phyloP scores from a whole-genome alignment of 1,140 invertebrate species.

The Camponotus pennsylvanicus region DNA sequence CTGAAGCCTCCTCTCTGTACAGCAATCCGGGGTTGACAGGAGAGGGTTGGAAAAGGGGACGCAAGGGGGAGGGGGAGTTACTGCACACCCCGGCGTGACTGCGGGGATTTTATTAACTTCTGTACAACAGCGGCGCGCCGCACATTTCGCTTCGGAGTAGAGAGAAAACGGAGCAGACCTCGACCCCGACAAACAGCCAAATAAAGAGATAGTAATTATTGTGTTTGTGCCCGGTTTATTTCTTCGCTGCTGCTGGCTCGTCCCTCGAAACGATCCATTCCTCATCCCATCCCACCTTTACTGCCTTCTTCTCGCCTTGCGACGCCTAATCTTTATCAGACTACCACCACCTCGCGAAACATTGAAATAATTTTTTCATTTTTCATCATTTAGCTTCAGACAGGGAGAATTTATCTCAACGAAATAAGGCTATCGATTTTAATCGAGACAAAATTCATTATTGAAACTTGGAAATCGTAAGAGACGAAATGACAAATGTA shows the following conservation, averaged over 20 bases:
- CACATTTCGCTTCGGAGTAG: slow-evolving; percentile 68
- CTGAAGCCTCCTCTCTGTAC: slow-evolving; percentile 76
- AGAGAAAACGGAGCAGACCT: slow-evolving; percentile 71
- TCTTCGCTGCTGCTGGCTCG: slow-evolving; percentile 75
- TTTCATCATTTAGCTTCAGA: neutral
- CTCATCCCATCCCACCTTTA: slow-evolving; percentile 29
- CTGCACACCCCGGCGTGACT: slow-evolving; percentile 76
- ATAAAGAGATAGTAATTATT: slow-evolving; percentile 86
- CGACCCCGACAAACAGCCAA: slow-evolving; percentile 83
- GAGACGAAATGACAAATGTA: neutral
- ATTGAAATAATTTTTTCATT: slow-evolving; percentile 8
- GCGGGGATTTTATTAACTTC: slow-evolving; percentile 86
- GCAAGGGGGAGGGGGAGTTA: slow-evolving; percentile 64
- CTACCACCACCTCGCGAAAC: slow-evolving; percentile 48
- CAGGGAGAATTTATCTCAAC: neutral
- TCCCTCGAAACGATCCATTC: slow-evolving; percentile 60
- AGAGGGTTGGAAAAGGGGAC: slow-evolving; percentile 30
- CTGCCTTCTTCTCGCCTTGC: neutral
- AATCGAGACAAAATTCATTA: neutral
- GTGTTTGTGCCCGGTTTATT: slow-evolving; percentile 83
- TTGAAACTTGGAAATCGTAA: neutral
- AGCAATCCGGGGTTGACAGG: slow-evolving; percentile 19
- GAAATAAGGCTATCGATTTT: neutral
- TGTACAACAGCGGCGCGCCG: slow-evolving; percentile 79
- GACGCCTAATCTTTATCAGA: slow-evolving; percentile 59